Evolutionary conservation across 1,140 invertebrate species (phyloP), one percentile per base, ranked within the genome.

Genomic region (Hyphantria cunea): DNA sequence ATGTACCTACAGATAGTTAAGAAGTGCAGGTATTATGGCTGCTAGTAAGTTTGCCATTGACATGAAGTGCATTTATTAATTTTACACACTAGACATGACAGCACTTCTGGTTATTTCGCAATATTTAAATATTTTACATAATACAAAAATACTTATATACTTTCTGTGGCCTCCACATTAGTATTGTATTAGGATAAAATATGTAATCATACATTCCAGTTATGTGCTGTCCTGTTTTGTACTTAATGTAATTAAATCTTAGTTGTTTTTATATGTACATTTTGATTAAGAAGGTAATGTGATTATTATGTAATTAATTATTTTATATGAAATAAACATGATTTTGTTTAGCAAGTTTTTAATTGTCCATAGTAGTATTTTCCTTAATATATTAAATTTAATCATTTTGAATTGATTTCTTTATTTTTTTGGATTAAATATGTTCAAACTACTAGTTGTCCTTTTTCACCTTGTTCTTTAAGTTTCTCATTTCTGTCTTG

Each of bases 381-480:
- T 25, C 17, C 17, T 25, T 25, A 25, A 25, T 25, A 3, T 1
- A 25, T 25, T 25, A 25, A 25, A 25, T 25, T 25, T 25, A 1
- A 25, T 25, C 17, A 25, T 5, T 25, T n/a, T n/a, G n/a, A n/a
- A n/a, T n/a, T n/a, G n/a, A n/a, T n/a, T n/a, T n/a, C 1, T 25
- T 25, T 25, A 25, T 25, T 3, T 25, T 25, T 25, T 25, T 25
- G 1, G 17, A 25, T 25, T 25, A 25, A 25, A 25, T 25, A 25
- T 25, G 17, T 25, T 25, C 5, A 25, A 25, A 5, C 1, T 25
- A 5, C 17, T 25, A 25, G 17, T 25, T 25, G 17, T 25, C 84
- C 81, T 91, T 92, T 67, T 90, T 85, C 62, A 86, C 84, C 67
- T 84, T 91, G 58, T 85, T 82, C 78, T 92, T 91, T 60, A 90